A percentile compares a stretch with the other conserved stretches of the same genome.
Evolutionary conservation across 2,113 vertebrate species (phyloP).

Genomic region (Seriola quinqueradiata): DNA sequence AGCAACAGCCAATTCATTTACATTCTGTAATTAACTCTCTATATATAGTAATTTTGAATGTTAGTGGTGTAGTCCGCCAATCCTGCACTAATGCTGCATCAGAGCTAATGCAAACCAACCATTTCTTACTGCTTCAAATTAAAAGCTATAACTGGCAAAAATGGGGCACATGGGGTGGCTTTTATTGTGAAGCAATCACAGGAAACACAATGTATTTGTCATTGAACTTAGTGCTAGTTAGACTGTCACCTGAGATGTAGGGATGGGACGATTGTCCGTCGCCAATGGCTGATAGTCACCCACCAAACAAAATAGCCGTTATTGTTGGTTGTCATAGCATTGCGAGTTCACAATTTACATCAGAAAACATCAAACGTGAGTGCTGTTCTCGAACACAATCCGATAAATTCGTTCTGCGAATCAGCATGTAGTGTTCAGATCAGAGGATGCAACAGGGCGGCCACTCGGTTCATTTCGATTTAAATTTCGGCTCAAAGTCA

Average conservation of each 20-base stretch:
- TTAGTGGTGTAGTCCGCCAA: not conserved
- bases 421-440: no score
- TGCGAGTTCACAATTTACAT: no score
- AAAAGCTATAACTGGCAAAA: not conserved
- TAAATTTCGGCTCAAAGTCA: no score
- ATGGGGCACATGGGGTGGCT: not conserved
- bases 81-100: not conserved
- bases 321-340: no score
- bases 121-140: not conserved
- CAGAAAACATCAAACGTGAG: no score
- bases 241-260: not conserved
- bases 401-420: no score
- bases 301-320: no score
- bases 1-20: conserved; percentile 4
- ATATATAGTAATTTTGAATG: not conserved
- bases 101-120: not conserved
- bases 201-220: not conserved
- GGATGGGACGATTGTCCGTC: no score
- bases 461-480: no score
- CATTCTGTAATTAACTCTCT: not conserved
- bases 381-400: no score
- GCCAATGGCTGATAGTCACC: no score
- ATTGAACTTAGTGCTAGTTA: not conserved
- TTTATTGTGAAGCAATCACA: not conserved
- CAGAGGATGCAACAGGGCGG: no score